Percentiles rank a stretch among this genome's conserved stretches.
phyloP scores from a whole-genome alignment of 2,888 invertebrate genomes.

The Watsonalla cultraria region DNA sequence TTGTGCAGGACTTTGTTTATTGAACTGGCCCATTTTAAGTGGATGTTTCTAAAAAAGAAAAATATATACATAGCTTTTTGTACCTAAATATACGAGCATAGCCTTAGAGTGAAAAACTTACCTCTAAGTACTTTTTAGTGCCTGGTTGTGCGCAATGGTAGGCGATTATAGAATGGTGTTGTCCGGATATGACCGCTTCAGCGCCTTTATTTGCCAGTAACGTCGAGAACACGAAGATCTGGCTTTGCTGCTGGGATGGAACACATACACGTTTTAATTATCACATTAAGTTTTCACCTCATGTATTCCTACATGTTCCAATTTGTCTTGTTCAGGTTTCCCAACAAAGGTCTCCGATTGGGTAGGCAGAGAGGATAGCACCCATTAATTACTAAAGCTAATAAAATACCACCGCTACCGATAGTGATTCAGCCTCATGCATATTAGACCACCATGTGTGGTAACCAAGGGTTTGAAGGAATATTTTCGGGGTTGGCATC shows the following conservation, averaged over 20 bases:
- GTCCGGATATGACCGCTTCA: conserved; percentile 92
- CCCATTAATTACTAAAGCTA: no score
- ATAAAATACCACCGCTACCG: no score
- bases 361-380: no score
- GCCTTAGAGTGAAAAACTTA: conserved; percentile 36
- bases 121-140: conserved; percentile 96
- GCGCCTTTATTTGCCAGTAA: conserved; percentile 96
- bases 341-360: no score
- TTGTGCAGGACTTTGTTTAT: conserved; percentile 89
- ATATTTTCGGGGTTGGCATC: no score
- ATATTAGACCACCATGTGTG: no score
- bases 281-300: background rate
- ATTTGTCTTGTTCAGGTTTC: no score
- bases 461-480: no score
- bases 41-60: conserved; percentile 88
- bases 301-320: no score
- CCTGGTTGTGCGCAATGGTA: conserved; percentile 97
- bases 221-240: conserved; percentile 98
- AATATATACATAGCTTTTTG: background rate
- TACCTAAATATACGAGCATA: background rate
- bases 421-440: no score
- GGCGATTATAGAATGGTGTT: conserved; percentile 94
- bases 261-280: conserved; percentile 32
- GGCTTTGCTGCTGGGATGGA: conserved; percentile 95
- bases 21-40: conserved; percentile 91